Base-by-base conservation (phyloP, 2,888 invertebrate genomes). In the Antitype chi region DNA sequence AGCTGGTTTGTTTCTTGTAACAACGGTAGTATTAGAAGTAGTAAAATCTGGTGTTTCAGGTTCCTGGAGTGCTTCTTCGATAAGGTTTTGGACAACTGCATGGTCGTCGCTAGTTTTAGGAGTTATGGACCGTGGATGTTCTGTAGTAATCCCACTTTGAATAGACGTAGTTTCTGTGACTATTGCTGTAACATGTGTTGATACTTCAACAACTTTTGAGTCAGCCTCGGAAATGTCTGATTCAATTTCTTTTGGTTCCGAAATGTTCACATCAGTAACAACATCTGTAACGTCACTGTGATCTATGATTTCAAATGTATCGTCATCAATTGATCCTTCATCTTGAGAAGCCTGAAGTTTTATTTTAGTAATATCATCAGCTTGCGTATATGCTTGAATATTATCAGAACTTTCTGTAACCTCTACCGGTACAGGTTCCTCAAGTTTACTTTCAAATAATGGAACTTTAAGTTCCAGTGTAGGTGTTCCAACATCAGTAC, bases 231-330 rank as follows among this genome's bases (percentile, higher is more conserved):
- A 20, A 70, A 20, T 32, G 0, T 32, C 6, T 17, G 28, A 17
- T 43, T 53, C 5, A n/a, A 52, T 75, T 32, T 38, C 32, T 8
- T 74, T 72, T 28, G 43, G 38, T 49, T 67, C 55, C 49, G 9
- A 69, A 28, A 74, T 59, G 43, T 71, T 55, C 52, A 52, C 9
- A 59, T 73, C 69, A 23, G 17, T 52, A 6, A 78, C 15, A 47
- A 62, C 67, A 64, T 79, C 70, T 49, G 75, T n/a, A 38, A 89
- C 43, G 62, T 89, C 90, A 68, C 76, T 85, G 43, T 74, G 78
- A 25, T 89, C 85, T 28, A 90, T 85, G 25, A 89, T 90, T 83
- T 88, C 89, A 76, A 90, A 89, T 23, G 90, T 85, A 23, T 89
- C 84, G 20, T 88, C 87, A 74, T 87, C 85, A 55, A 59, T 47